Evolutionary conservation across 2,888 invertebrate species (phyloP).

Genomic region (Willowsia nigromaculata): DNA sequence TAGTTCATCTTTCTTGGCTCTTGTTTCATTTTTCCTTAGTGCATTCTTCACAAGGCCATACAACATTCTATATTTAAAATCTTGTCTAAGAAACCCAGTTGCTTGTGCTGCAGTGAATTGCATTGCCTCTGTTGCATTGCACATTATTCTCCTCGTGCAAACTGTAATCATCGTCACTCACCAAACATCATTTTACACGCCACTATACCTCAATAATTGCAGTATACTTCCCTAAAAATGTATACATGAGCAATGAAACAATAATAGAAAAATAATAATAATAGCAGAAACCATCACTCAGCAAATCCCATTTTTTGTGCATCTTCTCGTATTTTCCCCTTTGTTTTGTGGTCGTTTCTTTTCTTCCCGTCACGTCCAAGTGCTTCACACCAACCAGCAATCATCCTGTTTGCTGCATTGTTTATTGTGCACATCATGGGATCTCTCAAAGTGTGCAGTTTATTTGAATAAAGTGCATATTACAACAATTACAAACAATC

Average conservation of each 20-base stretch:
- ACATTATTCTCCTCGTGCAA: background rate
- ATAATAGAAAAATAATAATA: conserved; percentile 2
- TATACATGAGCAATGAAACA: background rate
- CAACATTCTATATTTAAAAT: conserved; percentile 37
- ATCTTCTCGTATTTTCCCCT: background rate
- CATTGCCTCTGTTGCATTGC: background rate
- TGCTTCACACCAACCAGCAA: conserved; percentile 50
- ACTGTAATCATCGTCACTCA: conserved; percentile 27
- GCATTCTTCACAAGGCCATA: conserved; percentile 41
- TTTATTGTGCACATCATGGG: conserved; percentile 4
- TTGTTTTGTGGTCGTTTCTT: conserved; percentile 20
- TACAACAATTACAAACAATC: conserved; percentile 36
- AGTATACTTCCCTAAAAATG: background rate
- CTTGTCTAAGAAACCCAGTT: background rate
- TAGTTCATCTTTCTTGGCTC: conserved; percentile 15
- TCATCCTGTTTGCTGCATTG: conserved; percentile 47
- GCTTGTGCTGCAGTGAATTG: background rate
- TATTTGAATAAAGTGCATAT: conserved; percentile 34
- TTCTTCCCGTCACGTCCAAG: conserved; percentile 57
- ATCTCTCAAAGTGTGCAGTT: background rate
- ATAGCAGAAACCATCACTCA: background rate
- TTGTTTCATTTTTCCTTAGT: conserved; percentile 7
- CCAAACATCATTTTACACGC: background rate
- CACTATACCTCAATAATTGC: background rate
- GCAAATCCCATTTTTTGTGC: conserved; percentile 9